Conservation (phyloP, 2,113 vertebrate genomes). For the Odontophorus gujanensis region DNA sequence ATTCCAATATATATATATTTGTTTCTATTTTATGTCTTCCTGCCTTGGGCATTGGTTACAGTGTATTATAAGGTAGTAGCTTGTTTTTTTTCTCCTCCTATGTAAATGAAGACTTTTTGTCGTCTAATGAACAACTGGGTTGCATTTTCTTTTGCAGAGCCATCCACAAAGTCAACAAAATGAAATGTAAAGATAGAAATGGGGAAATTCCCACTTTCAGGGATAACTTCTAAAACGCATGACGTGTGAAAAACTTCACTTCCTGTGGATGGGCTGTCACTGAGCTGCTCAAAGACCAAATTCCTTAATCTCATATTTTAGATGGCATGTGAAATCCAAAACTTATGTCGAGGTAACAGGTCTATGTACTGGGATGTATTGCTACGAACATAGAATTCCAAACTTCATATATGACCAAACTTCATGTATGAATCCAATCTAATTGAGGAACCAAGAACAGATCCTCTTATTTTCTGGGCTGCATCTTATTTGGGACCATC, state of each 20-base stretch:
- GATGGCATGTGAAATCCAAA: background rate
- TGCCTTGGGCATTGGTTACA: conserved; percentile 15
- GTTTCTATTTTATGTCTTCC: background rate
- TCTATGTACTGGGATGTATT: background rate
- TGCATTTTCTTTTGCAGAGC: conserved; percentile 39
- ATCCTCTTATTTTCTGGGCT: background rate
- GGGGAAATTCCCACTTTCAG: background rate
- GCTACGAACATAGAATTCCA: background rate
- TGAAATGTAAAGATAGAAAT: background rate
- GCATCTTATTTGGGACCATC: too few species aligned
- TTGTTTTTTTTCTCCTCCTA: background rate
- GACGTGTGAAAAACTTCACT: background rate
- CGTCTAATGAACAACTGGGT: conserved; percentile 6
- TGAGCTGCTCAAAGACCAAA: background rate
- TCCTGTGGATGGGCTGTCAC: background rate
- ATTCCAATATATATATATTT: too few species aligned
- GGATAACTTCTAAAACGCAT: background rate
- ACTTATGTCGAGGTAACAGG: background rate
- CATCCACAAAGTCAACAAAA: background rate
- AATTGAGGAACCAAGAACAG: background rate
- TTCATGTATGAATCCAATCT: background rate
- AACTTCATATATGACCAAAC: background rate
- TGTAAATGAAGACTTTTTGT: background rate
- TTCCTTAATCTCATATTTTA: background rate
- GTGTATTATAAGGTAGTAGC: background rate